phyloP scores from a whole-genome alignment of 2,888 invertebrate genomes.

The Stratiomys singularior region DNA sequence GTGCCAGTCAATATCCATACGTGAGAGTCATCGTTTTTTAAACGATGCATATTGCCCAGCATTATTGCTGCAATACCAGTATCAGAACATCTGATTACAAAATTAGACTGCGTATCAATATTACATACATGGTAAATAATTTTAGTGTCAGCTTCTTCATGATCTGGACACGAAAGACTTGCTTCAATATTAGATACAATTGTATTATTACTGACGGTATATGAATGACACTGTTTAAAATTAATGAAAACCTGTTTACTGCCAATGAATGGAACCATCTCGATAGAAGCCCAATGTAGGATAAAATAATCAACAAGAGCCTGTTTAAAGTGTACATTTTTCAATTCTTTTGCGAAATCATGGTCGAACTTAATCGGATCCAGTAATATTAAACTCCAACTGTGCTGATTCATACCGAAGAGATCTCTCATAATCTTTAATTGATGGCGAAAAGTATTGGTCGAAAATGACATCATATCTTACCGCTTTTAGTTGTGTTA shows the following conservation, averaged over 20 bases:
- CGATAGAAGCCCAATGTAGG: not conserved
- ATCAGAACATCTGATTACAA: too few relatives aligned
- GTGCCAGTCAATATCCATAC: not conserved
- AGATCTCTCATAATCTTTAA: slow-evolving; percentile 45
- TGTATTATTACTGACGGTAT: not conserved
- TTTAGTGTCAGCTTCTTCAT: slow-evolving; percentile 54
- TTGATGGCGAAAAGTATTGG: slow-evolving; percentile 47
- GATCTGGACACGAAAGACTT: slow-evolving; percentile 34
- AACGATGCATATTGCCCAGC: too few relatives aligned
- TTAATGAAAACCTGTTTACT: slow-evolving; percentile 13
- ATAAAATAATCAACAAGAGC: too few relatives aligned
- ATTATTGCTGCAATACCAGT: too few relatives aligned
- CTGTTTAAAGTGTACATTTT: slow-evolving; percentile 26
- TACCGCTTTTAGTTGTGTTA: not conserved
- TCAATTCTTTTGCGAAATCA: slow-evolving; percentile 35
- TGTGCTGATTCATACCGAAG: slow-evolving; percentile 8
- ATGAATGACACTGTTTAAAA: slow-evolving; percentile 28
- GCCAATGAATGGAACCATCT: too few relatives aligned
- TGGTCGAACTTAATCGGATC: slow-evolving; percentile 16
- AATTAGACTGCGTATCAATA: too few relatives aligned
- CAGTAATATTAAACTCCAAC: not conserved
- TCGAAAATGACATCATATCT: slow-evolving; percentile 41
- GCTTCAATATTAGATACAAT: not conserved
- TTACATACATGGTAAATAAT: too few relatives aligned
- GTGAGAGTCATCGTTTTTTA: too few relatives aligned